Base-by-base conservation (phyloP, 2,888 invertebrate genomes). In the Euzetes globulus region DNA sequence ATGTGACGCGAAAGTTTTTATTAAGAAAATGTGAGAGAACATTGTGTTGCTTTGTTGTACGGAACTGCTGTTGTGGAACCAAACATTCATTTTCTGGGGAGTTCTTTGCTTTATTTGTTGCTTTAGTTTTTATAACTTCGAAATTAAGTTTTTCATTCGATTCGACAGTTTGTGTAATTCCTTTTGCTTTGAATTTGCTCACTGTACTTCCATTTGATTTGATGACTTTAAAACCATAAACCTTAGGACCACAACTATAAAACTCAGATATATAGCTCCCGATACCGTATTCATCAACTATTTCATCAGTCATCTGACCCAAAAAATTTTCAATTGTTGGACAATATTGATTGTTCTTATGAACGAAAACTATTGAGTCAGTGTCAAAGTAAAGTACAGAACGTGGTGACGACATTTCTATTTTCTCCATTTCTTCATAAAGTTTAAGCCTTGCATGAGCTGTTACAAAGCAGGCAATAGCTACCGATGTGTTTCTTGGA, bases 281-380 rank as follows among this genome's bases (percentile, higher is more conserved):
- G 2, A 41, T 2, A 5, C 79, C 79, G 71, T 80, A 79, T 22
- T 76, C 74, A 7, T 76, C 76, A 1, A 71, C 37, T 0, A 82
- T 75, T 75, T 82, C 82, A 75, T 82, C 80, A 0, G 81, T 82
- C 77, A 83, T 76, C 60, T 83, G 81, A 1, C 81, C 81, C 11
- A 82, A 73, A 75, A 77, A 29, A n/a, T n/a, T n/a, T n/a, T n/a
- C n/a, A n/a, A n/a, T n/a, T 4, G 5, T 27, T 22, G 3, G 9
- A 13, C 4, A 17, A 1, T 15, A 3, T 27, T 60, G 80, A 73
- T 80, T 79, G 37, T 7, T 29, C 37, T 37, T 27, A 0, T 71
- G 71, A 7, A 78, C 75, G 72, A 79, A 82, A 41, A 83, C 80
- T 5, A 82, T 79, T 0, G 80, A 80, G 75, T 82, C 82, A 0